Evolutionary conservation across 30 jellyfish, hydroid and myxozoan genomes (phyloP), one percentile per base, ranked within the genome.

Genomic region (Aurelia coerulea): DNA sequence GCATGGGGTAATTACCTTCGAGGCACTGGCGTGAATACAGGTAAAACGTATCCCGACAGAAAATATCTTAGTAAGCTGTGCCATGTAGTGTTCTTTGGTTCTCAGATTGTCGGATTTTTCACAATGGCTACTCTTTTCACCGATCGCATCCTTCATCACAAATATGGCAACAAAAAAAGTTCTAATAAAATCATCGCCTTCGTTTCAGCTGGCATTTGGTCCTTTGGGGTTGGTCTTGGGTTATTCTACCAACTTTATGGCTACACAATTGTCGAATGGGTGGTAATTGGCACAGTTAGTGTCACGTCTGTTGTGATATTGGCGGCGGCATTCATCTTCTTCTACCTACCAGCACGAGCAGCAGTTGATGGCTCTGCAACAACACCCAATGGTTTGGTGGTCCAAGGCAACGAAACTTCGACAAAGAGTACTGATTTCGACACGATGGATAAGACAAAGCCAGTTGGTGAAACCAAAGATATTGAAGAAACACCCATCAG

Each of bases 1-100:
- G 73, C 79, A 35, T 79, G 89, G 89, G 89, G 89, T 56, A 79
- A 66, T 56, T 59, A 65, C 31, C 42, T 79, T 13, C 14, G 63
- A 32, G 18, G 54, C 19, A 51, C 49, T n/a, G 80, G 73, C 42
- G 31, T 79, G 73, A 65, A 79, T 23, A 2, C 31, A 14, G 12
- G n/a, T 11, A 65, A 79, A 37, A 70, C 2, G 33, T 79, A 79
- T 75, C 89, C 89, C 23, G 19, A 65, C 39, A 46, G 74, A 12
- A 14, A 0, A 33, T 11, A 37, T 14, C 59, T 79, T 9, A 68
- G 73, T 19, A 2, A 64, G 64, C 1, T 64, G 73, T 79, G 89
- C 31, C 89, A 79, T 41, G 35, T n/a, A 7, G 37, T 79, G 14
- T 65, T 19, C 34, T 7, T 79, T n/a, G 89, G 80, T 15, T 41